Evolutionary conservation across 2,888 invertebrate genomes (phyloP), one percentile per base, ranked within the genome.

Genomic region (Caenorhabditis sp.): DNA sequence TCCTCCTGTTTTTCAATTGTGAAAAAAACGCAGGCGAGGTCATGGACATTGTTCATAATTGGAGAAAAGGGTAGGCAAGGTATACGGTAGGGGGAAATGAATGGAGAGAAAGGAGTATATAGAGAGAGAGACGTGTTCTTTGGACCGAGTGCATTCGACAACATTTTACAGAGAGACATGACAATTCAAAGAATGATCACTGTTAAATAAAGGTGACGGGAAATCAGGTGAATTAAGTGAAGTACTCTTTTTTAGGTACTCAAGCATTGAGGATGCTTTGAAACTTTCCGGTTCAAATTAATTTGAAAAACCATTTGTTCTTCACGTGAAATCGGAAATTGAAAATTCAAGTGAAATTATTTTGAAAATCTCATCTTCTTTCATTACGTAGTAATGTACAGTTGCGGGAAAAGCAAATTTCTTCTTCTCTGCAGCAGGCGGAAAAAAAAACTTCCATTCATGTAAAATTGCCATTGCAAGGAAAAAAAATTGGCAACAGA

Each of bases 1-100:
- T n/a, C 38, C 69, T 31, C 10, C 56, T 26, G 24, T 63, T 68
- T 63, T 61, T 63, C 31, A 19, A 59, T 63, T 49, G 73, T 28
- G 49, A 31, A 38, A 73, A 47, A 73, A 61, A 19, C 49, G 22
- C 49, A 19, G 47, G 28, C 58, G 66, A 66, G 73, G 73, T 66
- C 72, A 80, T 59, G 66, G 72, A 66, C 66, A 59, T 80, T 80
- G 76, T 74, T 68, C 68, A 74, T 80, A 74, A 74, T 80, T 80
- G 58, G 51, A 38, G 22, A n/a, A 41, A 35, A 10, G 38, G 41
- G 54, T 35, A 22, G 12, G 19, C 24, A 44, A 47, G 54, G 75
- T 66, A 66, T 64, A 47, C 64, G 19, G 66, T 66, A 66, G 44
- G 28, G n/a, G 5, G 51, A 14, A 31, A 19, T 19, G 28, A 24